Base-by-base conservation (phyloP, 2,797 vertebrate species). In the Dermochelys coriacea region DNA sequence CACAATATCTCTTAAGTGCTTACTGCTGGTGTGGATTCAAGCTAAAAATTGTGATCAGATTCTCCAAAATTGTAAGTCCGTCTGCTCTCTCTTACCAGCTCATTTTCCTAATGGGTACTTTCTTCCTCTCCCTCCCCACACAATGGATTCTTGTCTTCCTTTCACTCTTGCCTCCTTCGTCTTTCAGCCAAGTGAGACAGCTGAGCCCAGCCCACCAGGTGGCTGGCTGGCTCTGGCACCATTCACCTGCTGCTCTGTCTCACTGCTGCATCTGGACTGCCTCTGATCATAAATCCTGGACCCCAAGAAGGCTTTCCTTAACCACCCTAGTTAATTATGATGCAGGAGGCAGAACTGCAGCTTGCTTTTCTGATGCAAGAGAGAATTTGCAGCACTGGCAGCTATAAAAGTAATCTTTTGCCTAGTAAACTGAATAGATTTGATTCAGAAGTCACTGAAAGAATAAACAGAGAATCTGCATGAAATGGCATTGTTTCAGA, bases 171-270 rank as follows among this genome's bases (percentile, higher is more conserved):
- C 61, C 55, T 83, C 85, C 91, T 85, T 88, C 77, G 79, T 88
- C 78, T 61, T 19, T 1, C 77, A 27, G 91, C 77, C 91, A 71
- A 61, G 31, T 8, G 27, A 90, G 83, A 89, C 87, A 90, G 93
- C 89, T 34, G 94, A 94, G 86, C 45, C 47, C 84, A 86, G 71
- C 83, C n/a, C 23, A 29, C 8, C 80, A 82, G 89, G 64, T 71
- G 78, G 51, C 12, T 1, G 0, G 10, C 81, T 86, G 85, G 79
- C n/a, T 5, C 80, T 23, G 71, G 52, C 84, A 10, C 21, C 16
- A 23, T 0, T 55, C 0, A 1, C 0, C 11, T 83, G 74, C 94
- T 19, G 81, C 55, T 93, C 34, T 16, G 59, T 50, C 54, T 68
- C 68, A 83, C 2, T 7, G 85, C 80, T 8, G 61, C 10, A 8